Base-by-base conservation (phyloP, 2,113 vertebrate species). In the Connochaetes taurinus region DNA sequence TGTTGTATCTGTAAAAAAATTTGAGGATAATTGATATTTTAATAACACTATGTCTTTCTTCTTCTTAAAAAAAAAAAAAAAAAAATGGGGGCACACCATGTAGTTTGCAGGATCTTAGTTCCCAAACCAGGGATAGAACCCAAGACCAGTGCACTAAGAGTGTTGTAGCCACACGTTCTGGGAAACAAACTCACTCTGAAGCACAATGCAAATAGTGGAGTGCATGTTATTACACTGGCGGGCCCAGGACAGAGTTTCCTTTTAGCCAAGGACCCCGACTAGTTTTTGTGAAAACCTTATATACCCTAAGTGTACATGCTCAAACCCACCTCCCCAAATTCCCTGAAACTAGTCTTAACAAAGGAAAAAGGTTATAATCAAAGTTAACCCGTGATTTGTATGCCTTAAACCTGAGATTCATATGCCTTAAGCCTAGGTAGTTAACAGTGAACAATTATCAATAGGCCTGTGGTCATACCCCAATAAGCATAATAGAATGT, bases 221-320 rank as follows among this genome's bases (percentile, higher is more conserved):
- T 36, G 9, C n/a, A 36, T 10, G 21, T 71, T 36, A 36, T 23
- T 71, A 71, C 19, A 71, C n/a, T 0, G 0, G n/a, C 0, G 0
- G 64, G 9, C n/a, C 64, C 17, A 71, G 21, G 64, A 5, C n/a
- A 36, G 8, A 71, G 64, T 23, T 10, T 71, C 64, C 19, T 36
- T 10, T 71, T 36, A 71, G n/a, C 64, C n/a, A 71, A 71, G 10
- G n/a, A 71, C 9, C 64, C 4, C 0, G 0, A 36, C 19, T 36
- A 36, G 19, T 36, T 71, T 71, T 36, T 36, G 62, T n/a, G 62
- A 67, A n/a, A 67, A 67, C 16, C 15, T 67, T 67, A n/a, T 67
- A 67, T 36, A 36, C n/a, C 19, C n/a, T 36, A 71, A 71, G n/a
- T 36, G 19, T 36, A 71, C 1, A 0, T 71, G n/a, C 9, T 71